Percentiles rank a stretch among this genome's conserved stretches.
Evolutionary conservation across 1,140 invertebrate genomes (phyloP).

Genomic region (Papilio glaucus): DNA sequence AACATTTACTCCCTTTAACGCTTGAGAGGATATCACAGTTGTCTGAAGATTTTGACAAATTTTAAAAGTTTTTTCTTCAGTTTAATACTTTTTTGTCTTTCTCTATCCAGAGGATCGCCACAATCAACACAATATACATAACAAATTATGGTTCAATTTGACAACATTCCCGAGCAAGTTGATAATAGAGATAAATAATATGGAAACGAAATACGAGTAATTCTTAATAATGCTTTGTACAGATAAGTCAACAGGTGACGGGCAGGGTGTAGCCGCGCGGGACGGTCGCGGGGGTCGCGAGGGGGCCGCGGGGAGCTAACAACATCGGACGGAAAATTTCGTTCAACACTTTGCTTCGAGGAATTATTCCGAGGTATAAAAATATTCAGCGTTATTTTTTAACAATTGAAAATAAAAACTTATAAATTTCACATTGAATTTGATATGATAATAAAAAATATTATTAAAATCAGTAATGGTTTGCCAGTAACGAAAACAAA

Average conservation of each 20-base stretch:
- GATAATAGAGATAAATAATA: background rate
- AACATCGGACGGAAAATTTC: conserved; percentile 78
- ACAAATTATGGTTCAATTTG: background rate
- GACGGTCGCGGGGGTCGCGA: conserved; percentile 37
- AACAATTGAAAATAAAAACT: conserved; percentile 1
- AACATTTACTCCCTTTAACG: background rate
- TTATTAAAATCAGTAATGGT: background rate
- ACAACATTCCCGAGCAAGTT: background rate
- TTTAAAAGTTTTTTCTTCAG: too few relatives aligned
- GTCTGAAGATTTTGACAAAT: background rate
- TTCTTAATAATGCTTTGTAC: conserved; percentile 36
- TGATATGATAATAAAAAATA: background rate
- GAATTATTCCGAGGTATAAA: too few relatives aligned
- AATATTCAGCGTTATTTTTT: conserved; percentile 29
- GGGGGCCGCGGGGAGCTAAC: conserved; percentile 62
- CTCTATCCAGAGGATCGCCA: too few relatives aligned
- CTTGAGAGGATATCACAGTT: conserved; percentile 11
- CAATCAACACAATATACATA: too few relatives aligned
- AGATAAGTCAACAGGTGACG: conserved; percentile 58
- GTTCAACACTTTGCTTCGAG: conserved; percentile 59
- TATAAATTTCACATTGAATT: background rate
- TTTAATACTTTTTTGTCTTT: too few relatives aligned
- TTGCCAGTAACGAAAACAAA: background rate
- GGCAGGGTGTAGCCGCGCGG: conserved; percentile 41
- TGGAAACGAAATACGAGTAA: background rate